phyloP scores from a whole-genome alignment of 2,797 vertebrate species.

The Acanthopagrus latus region DNA sequence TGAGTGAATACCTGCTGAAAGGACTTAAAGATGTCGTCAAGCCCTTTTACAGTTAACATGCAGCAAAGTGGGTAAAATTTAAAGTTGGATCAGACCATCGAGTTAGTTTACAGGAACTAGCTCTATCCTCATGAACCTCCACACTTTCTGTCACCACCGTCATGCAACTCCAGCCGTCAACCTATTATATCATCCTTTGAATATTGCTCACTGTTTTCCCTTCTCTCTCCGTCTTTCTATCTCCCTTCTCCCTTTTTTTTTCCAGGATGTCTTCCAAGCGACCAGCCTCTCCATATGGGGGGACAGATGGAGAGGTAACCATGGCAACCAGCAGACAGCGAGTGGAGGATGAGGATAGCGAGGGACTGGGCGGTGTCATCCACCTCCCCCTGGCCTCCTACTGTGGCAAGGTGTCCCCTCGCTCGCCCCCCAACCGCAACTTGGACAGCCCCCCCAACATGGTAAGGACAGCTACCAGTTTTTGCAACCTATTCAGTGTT shows the following conservation, averaged over 20 bases:
- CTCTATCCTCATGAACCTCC: constrained; percentile 1
- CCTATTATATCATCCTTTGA: constrained; percentile 69
- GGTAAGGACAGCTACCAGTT: constrained; percentile 51
- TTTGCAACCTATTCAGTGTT: not conserved
- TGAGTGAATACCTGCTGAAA: constrained; percentile 23
- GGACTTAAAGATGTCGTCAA: constrained; percentile 3
- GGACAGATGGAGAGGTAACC: constrained; percentile 99
- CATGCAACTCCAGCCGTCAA: constrained; percentile 41
- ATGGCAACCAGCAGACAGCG: constrained; percentile 99
- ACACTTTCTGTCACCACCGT: not conserved
- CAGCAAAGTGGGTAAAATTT: not conserved
- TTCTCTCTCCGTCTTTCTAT: constrained; percentile 80
- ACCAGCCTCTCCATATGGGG: constrained; percentile 99
- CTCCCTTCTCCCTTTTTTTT: constrained; percentile 89
- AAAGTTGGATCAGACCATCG: not conserved
- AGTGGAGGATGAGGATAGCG: constrained; percentile 97
- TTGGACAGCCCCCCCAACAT: constrained; percentile 93
- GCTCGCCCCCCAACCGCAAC: constrained; percentile 88
- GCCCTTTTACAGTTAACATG: not conserved
- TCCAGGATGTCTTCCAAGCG: constrained; percentile 99
- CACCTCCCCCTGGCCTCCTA: constrained; percentile 98
- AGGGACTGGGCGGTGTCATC: constrained; percentile 94
- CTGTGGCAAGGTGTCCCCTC: constrained; percentile 96
- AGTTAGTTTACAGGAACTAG: constrained; percentile 17
- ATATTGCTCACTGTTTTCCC: constrained; percentile 87